phyloP scores from a whole-genome alignment of 2,888 invertebrate genomes.

The Cylindroiulus punctatus region DNA sequence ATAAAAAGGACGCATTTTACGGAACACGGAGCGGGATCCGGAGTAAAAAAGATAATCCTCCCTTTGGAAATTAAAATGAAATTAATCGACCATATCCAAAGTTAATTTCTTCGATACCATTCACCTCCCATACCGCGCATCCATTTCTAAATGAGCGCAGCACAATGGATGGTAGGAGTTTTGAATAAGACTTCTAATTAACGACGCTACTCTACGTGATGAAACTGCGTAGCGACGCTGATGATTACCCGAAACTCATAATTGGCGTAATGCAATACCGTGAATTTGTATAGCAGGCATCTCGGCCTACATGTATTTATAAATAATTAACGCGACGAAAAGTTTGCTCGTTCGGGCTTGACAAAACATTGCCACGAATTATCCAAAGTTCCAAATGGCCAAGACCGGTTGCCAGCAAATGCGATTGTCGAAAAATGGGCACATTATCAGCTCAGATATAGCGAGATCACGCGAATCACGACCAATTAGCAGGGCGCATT shows the following conservation, averaged over 20 bases:
- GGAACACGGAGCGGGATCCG: neutral
- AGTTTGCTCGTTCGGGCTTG: neutral
- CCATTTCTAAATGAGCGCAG: neutral
- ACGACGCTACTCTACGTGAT: constrained; percentile 22
- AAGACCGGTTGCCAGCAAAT: neutral
- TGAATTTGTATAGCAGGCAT: neutral
- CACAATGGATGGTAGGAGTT: neutral
- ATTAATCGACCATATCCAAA: constrained; percentile 45
- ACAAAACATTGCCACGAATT: neutral
- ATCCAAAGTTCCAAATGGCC: neutral
- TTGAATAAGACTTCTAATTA: constrained; percentile 35
- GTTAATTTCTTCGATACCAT: constrained; percentile 39
- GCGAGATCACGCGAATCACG: neutral
- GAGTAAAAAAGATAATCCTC: constrained; percentile 20
- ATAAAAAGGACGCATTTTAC: constrained; percentile 11
- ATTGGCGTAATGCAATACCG: constrained; percentile 1
- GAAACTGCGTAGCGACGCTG: neutral
- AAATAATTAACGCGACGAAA: constrained; percentile 12
- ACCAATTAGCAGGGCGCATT: neutral
- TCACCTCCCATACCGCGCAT: neutral
- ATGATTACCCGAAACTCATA: constrained; percentile 28
- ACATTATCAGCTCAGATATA: neutral
- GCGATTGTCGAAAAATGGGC: neutral
- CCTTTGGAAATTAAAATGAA: constrained; percentile 43
- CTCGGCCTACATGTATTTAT: neutral